Conservation (phyloP, 2,113 vertebrate species). For the Sarotherodon lohbergeri region DNA sequence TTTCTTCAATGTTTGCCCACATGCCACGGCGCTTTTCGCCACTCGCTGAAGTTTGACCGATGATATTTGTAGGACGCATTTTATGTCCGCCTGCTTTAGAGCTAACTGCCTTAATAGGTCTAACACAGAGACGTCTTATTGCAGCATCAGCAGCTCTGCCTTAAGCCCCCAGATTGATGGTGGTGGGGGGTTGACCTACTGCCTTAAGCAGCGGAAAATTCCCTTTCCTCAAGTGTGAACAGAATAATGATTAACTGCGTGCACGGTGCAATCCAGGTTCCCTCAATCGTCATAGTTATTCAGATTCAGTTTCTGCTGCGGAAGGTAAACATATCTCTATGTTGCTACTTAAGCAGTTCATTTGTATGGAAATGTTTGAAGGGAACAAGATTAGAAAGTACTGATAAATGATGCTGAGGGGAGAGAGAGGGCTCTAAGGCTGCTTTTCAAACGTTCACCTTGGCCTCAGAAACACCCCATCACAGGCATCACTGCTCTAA, state of each 20-base stretch:
- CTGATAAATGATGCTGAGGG: neutral
- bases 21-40: neutral
- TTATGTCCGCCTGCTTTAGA: neutral
- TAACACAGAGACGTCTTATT: neutral
- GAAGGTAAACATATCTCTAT: neutral
- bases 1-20: neutral
- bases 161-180: neutral
- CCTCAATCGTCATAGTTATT: neutral
- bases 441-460: neutral
- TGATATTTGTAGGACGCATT: constrained; percentile 1
- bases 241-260: constrained; percentile 14
- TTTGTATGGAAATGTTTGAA: neutral
- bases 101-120: neutral
- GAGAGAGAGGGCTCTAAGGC: neutral
- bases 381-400: neutral
- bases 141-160: neutral
- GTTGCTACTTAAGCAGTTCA: neutral
- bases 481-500: neutral
- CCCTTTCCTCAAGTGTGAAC: constrained; percentile 1
- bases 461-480: neutral
- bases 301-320: neutral
- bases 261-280: neutral
- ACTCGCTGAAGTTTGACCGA: neutral
- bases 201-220: neutral
- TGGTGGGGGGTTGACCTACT: neutral